A percentile compares a stretch with the other conserved stretches of the same genome.
Evolutionary conservation across 2,888 invertebrate species (phyloP).

Genomic region (Campoplex nolae): DNA sequence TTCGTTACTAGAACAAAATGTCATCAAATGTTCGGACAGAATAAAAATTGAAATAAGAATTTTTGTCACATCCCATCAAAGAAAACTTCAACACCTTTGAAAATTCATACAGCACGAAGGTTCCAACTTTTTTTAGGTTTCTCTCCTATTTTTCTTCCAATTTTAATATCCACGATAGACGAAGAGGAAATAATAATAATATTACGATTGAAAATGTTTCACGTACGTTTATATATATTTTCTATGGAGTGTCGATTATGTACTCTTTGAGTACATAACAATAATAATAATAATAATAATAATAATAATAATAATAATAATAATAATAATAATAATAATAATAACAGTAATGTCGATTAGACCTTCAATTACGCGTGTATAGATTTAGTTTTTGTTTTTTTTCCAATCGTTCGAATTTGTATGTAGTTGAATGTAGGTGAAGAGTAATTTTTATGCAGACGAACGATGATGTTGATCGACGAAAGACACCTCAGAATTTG

Average conservation of each 20-base stretch:
- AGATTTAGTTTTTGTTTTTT: slow-evolving; percentile 37
- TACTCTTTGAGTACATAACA: slow-evolving; percentile 58
- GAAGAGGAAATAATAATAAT: slow-evolving; percentile 53
- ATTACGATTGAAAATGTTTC: slow-evolving; percentile 45
- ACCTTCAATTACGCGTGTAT: slow-evolving; percentile 65
- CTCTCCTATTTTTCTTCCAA: slow-evolving; percentile 2
- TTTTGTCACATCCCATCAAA: background rate
- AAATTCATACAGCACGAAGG: slow-evolving; percentile 43
- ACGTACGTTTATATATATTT: slow-evolving; percentile 60
- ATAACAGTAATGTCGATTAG: slow-evolving; percentile 55
- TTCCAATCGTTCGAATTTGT: slow-evolving; percentile 28
- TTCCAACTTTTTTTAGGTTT: background rate
- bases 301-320: slow-evolving; percentile 26
- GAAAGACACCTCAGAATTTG: slow-evolving; percentile 56
- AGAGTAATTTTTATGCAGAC: slow-evolving; percentile 70
- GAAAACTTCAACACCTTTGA: slow-evolving; percentile 1
- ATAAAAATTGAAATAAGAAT: background rate
- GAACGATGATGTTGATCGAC: slow-evolving; percentile 48
- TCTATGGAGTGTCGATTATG: slow-evolving; percentile 60
- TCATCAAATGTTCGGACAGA: background rate
- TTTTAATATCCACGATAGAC: slow-evolving; percentile 32
- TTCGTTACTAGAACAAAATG: background rate
- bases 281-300: slow-evolving; percentile 9
- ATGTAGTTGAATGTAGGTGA: slow-evolving; percentile 14
- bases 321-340: slow-evolving; percentile 26